A percentile compares a stretch with the other conserved stretches of the same genome.
These are phyloP conservation scores for Idris sp. DNA, from an alignment of 1,140 invertebrate species.

Conservation along the genomic window DNA sequence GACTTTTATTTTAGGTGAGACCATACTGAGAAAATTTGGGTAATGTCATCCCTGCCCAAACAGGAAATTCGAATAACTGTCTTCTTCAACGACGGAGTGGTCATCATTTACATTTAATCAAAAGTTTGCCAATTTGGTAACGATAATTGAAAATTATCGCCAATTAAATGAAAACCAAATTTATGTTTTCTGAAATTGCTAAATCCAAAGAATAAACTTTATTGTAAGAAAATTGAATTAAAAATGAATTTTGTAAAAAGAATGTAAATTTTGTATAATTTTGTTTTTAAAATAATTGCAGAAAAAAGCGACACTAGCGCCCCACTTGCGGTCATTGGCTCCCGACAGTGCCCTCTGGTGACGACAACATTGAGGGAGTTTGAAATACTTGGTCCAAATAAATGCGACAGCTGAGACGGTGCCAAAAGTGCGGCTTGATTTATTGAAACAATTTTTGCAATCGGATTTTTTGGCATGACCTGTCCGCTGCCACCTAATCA, in stretches of 20 bases:
- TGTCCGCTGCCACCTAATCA: slow-evolving; percentile 69
- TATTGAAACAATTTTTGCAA: slow-evolving; percentile 3
- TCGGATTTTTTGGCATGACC: slow-evolving; percentile 66
- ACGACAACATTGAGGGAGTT: too few species aligned
- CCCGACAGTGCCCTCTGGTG: too few species aligned
- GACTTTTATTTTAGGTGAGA: too few species aligned
- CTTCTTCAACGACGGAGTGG: slow-evolving; percentile 68
- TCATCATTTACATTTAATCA: slow-evolving; percentile 73
- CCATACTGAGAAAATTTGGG: too few species aligned
- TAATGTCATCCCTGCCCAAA: slow-evolving; percentile 69
- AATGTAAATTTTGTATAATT: too few species aligned
- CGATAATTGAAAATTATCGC: slow-evolving; percentile 17
- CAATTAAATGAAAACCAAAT: slow-evolving; percentile 14
- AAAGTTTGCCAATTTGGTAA: too few species aligned
- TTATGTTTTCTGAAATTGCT: slow-evolving; percentile 26
- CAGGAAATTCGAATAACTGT: slow-evolving; percentile 74
- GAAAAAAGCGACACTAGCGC: too few species aligned
- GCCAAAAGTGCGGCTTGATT: slow-evolving; percentile 11
- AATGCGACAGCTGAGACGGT: slow-evolving; percentile 10
- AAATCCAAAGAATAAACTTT: too few species aligned
- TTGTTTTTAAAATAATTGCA: too few species aligned
- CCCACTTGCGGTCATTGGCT: too few species aligned
- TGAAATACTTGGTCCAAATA: slow-evolving; percentile 2
- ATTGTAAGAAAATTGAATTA: too few species aligned
- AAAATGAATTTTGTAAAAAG: too few species aligned